Evolutionary conservation across 2,113 vertebrate genomes (phyloP), one percentile per base, ranked within the genome.

Genomic region (Colinus virginianus): DNA sequence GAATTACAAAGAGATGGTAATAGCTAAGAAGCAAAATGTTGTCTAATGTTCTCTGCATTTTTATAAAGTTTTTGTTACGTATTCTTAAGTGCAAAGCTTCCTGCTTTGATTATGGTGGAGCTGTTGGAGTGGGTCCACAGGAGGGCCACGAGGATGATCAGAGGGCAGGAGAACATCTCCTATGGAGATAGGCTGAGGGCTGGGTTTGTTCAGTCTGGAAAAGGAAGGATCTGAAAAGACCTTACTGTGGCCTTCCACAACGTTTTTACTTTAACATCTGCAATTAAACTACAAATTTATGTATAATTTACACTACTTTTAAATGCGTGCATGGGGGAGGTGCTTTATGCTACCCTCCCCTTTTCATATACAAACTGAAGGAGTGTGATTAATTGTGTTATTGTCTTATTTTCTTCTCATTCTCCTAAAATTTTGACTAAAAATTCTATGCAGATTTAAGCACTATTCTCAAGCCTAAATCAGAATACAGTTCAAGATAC

Each of bases 261-360:
- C 30, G 10, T 14, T 9, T 4, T 56, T 45, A 42, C 15, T 70
- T 62, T 59, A 58, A 71, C 34, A 2, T 13, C 17, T 48, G 40
- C 40, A 11, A 91, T 53, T 48, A 56, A 67, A 48, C 48, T 71
- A 59, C 6, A 42, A 26, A 3, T 48, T 59, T 45, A 63, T 13
- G 11, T 28, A 48, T 55, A 48, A 38, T 43, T 91, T 63, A 63
- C 23, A 58, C 2, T 40, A 51, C 9, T 62, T 75, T 43, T 79
- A 76, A 36, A 15, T 30, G 26, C 30, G 26, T 30, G 26, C 9
- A 26, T 58, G 4, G 2, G 8, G 8, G 9, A 15, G 9, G 2
- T 28, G 22, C 40, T 12, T 40, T 22, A 7, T 51, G 55, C 10
- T 68, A 46, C 84, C 9, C 45, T 2, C 42, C 0, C 0, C 5